Conservation (phyloP, 2,888 invertebrate species). For the Desoria tigrina region DNA sequence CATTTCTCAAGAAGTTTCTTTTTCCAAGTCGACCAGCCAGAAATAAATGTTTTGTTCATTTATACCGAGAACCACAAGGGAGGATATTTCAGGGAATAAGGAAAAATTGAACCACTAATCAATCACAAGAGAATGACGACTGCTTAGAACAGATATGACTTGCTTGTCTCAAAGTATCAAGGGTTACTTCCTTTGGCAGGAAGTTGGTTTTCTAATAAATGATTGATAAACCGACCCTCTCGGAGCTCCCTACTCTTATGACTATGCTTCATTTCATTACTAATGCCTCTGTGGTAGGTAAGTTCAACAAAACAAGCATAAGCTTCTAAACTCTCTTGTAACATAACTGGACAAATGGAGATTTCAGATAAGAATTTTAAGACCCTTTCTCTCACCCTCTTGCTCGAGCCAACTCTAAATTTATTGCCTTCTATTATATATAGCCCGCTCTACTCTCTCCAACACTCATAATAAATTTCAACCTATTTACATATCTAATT, state of each 20-base stretch:
- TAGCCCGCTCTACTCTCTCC: background rate
- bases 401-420: background rate
- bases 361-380: slow-evolving; percentile 17
- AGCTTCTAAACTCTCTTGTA: too few relatives aligned
- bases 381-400: background rate
- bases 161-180: slow-evolving; percentile 18
- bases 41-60: too few relatives aligned
- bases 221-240: slow-evolving; percentile 20
- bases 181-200: slow-evolving; percentile 24
- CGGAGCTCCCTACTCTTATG: too few relatives aligned
- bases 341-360: slow-evolving; percentile 21
- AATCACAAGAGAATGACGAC: slow-evolving; percentile 2
- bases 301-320: background rate
- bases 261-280: slow-evolving; percentile 5
- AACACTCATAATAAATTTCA: too few relatives aligned
- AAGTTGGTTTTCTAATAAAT: slow-evolving; percentile 26
- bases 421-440: background rate
- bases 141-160: slow-evolving; percentile 14
- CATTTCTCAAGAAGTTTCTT: too few relatives aligned
- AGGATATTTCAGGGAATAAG: too few relatives aligned
- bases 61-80: too few relatives aligned
- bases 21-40: too few relatives aligned
- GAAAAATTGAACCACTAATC: background rate
- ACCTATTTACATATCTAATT: too few relatives aligned
- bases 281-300: slow-evolving; percentile 11